phyloP scores from a whole-genome alignment of 2,888 invertebrate genomes.

The Andrena marginata region DNA sequence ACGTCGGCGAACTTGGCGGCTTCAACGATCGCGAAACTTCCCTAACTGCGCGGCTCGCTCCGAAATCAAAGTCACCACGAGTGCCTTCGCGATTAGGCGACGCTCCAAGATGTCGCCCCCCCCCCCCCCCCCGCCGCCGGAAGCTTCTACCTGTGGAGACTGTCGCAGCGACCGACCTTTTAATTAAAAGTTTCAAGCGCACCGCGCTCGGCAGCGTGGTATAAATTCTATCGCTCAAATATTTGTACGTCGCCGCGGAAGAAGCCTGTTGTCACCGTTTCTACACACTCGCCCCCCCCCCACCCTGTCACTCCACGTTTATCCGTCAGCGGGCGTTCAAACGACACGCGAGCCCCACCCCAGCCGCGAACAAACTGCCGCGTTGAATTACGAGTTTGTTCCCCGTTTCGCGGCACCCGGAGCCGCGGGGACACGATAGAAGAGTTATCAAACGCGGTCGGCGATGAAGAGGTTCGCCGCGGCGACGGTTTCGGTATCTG shows the following conservation, averaged over 20 bases:
- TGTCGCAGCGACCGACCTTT: conserved; percentile 48
- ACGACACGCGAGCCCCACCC: conserved; percentile 41
- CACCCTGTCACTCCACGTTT: neutral
- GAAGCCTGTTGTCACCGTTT: conserved; percentile 25
- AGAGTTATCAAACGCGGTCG: conserved; percentile 49
- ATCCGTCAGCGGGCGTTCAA: conserved; percentile 29
- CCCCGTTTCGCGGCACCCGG: conserved; percentile 5
- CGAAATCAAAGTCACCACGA: conserved; percentile 28
- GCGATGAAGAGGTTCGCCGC: neutral
- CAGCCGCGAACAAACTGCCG: conserved; percentile 53
- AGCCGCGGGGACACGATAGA: conserved; percentile 45
- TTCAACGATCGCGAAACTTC: conserved; percentile 63
- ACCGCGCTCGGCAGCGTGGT: neutral
- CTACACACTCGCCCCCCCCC: neutral
- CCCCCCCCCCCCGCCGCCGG: too few relatives aligned
- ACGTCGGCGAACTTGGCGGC: conserved; percentile 32
- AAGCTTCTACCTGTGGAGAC: conserved; percentile 15
- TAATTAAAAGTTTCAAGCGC: conserved; percentile 72
- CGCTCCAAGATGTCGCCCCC: neutral
- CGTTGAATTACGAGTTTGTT: conserved; percentile 53
- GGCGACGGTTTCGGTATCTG: conserved; percentile 15
- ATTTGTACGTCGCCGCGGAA: conserved; percentile 62
- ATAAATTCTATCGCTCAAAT: conserved; percentile 64
- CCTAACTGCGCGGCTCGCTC: conserved; percentile 47
- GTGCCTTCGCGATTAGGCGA: neutral